Percentiles rank a stretch among this genome's conserved stretches.
These are phyloP conservation scores for Dipodomys ordii DNA, from an alignment of 2,113 vertebrate species.

Conservation along the genomic window DNA sequence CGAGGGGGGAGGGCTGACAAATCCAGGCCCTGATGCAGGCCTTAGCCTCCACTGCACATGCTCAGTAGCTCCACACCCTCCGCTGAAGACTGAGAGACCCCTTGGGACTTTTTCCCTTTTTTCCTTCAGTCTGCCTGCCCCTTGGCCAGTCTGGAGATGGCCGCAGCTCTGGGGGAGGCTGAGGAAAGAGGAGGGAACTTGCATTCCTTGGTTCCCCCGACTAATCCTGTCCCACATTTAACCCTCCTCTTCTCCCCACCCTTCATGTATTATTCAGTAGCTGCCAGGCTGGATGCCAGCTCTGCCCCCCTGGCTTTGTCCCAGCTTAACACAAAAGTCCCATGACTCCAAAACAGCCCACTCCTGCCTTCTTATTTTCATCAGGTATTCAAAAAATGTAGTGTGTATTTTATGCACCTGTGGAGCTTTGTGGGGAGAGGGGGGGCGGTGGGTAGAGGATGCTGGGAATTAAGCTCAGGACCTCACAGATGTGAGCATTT, in stretches of 20 bases:
- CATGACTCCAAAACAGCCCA: not conserved
- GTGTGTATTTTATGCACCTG: not conserved
- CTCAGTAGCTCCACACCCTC: not conserved
- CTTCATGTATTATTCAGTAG: no score
- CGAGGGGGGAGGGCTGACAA: not conserved
- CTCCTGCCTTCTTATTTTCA: not conserved
- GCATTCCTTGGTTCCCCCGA: no score
- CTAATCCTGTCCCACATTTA: no score
- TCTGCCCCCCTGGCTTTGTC: not conserved
- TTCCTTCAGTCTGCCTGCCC: not conserved
- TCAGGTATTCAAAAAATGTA: not conserved
- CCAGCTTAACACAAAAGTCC: not conserved
- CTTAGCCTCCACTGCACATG: fast-evolving
- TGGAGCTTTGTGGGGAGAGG: no score
- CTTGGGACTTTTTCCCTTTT: not conserved
- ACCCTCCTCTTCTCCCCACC: not conserved
- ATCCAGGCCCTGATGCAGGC: not conserved
- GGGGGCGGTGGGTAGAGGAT: no score
- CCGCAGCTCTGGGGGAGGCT: not conserved
- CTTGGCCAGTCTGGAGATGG: not conserved
- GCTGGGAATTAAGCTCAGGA: not conserved
- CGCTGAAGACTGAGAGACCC: not conserved
- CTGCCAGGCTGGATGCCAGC: not conserved
- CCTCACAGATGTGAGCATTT: not conserved
- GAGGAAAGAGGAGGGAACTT: not conserved